phyloP scores from a whole-genome alignment of 2,797 vertebrate genomes.

The Nasua narica region DNA sequence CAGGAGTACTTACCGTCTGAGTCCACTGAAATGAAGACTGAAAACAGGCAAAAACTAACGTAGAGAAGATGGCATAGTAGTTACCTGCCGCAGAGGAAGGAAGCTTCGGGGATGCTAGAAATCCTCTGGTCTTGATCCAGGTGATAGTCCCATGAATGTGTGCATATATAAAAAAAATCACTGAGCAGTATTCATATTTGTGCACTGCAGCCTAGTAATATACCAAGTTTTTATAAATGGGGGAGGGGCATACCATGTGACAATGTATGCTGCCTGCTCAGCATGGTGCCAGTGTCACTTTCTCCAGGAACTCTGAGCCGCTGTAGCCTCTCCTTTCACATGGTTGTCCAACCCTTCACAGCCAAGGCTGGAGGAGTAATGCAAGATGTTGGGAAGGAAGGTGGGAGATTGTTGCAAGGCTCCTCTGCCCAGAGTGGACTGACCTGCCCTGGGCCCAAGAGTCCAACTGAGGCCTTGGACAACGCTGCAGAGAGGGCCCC shows the following conservation, averaged over 20 bases:
- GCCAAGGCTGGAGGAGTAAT: not conserved
- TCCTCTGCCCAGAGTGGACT: not conserved
- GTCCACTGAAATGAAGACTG: not conserved
- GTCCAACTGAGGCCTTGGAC: not conserved
- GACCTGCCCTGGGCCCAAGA: not conserved
- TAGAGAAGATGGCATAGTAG: not conserved
- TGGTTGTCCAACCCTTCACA: not conserved
- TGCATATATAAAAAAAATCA: not conserved
- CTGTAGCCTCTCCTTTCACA: not conserved
- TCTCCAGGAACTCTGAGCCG: not conserved
- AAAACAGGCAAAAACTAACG: not conserved
- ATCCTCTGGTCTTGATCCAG: not conserved
- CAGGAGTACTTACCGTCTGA: not conserved
- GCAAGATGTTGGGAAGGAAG: not conserved
- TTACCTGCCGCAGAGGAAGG: not conserved
- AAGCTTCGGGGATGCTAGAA: not conserved
- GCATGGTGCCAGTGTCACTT: not conserved
- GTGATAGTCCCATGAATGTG: not conserved
- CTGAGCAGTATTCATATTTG: not conserved
- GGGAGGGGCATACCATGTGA: not conserved
- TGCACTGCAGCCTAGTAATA: not conserved
- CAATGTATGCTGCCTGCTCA: not conserved
- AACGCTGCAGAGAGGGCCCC: not conserved
- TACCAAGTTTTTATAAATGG: not conserved
- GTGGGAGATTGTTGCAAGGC: not conserved